These are phyloP conservation scores for Chrosomus eos DNA, from an alignment of 2,797 vertebrate genomes.

Conservation along the genomic window DNA sequence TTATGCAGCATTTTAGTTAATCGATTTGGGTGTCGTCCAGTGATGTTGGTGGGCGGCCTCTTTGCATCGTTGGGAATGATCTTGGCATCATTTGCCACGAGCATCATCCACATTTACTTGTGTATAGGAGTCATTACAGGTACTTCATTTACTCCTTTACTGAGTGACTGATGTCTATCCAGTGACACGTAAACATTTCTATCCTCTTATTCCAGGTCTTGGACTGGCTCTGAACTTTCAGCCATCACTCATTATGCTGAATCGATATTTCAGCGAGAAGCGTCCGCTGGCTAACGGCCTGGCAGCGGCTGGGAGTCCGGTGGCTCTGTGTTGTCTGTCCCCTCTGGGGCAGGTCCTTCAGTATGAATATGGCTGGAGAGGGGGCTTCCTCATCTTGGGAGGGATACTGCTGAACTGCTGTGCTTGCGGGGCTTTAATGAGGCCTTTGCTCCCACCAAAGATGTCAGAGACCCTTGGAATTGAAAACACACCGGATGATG, in stretches of 20 bases:
- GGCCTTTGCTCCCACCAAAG: constrained; percentile 75
- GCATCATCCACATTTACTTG: constrained; percentile 81
- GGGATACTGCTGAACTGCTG: constrained; percentile 87
- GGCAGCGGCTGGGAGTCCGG: constrained; percentile 84
- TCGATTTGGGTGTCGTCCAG: constrained; percentile 84
- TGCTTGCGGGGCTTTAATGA: constrained; percentile 83
- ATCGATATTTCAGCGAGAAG: constrained; percentile 82
- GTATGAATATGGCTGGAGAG: constrained; percentile 81
- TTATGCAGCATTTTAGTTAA: constrained; percentile 85
- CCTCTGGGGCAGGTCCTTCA: constrained; percentile 82
- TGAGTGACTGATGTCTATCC: background rate
- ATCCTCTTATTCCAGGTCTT: constrained; percentile 72
- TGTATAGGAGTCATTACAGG: constrained; percentile 83
- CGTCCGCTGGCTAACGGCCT: constrained; percentile 84
- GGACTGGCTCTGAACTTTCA: constrained; percentile 88
- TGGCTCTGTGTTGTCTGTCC: constrained; percentile 84
- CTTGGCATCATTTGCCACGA: constrained; percentile 80
- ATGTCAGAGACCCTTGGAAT: constrained; percentile 27
- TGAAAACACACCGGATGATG: constrained; percentile 31
- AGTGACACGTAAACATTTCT: background rate
- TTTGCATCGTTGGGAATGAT: constrained; percentile 85
- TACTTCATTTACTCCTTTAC: constrained; percentile 51
- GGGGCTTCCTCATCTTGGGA: constrained; percentile 85
- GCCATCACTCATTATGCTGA: constrained; percentile 88
- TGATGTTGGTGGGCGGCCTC: constrained; percentile 85